phyloP scores from a whole-genome alignment of 2,797 vertebrate genomes.

The Myioborus miniatus region DNA sequence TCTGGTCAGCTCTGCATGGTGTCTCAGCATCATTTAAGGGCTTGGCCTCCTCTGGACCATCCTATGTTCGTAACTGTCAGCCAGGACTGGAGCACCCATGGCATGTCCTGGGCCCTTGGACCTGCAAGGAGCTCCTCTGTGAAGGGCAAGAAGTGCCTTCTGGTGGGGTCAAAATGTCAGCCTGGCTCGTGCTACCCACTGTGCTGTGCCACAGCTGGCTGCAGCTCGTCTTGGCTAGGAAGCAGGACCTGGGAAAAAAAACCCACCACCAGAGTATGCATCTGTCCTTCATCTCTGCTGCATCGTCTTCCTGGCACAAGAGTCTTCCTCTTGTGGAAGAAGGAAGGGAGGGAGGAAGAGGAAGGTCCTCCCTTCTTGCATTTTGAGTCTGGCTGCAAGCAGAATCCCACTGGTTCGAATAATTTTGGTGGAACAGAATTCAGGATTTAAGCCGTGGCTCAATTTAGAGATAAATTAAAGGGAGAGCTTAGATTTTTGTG shows the following conservation, averaged over 20 bases:
- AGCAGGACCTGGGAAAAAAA: background rate
- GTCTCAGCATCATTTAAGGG: background rate
- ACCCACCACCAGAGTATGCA: accelerated
- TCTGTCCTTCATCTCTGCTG: background rate
- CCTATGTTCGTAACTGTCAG: background rate
- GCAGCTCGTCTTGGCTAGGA: background rate
- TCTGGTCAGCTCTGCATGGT: background rate
- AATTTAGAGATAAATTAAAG: background rate
- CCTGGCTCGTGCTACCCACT: background rate
- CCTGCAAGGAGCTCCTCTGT: background rate
- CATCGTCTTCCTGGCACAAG: background rate
- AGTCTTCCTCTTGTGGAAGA: background rate
- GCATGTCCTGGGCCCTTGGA: accelerated
- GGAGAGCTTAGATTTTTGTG: background rate
- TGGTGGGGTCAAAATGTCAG: background rate
- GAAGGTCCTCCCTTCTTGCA: background rate
- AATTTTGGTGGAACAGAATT: background rate
- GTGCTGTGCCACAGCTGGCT: background rate
- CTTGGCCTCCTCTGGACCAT: background rate
- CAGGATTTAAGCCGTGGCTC: accelerated
- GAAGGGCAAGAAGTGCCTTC: background rate
- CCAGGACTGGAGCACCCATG: background rate
- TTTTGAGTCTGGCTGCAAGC: background rate
- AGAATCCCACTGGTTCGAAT: background rate
- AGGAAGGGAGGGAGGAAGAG: background rate